Evolutionary conservation across 2,888 invertebrate species (phyloP), one percentile per base, ranked within the genome.

Genomic region (Copidosoma aretas): DNA sequence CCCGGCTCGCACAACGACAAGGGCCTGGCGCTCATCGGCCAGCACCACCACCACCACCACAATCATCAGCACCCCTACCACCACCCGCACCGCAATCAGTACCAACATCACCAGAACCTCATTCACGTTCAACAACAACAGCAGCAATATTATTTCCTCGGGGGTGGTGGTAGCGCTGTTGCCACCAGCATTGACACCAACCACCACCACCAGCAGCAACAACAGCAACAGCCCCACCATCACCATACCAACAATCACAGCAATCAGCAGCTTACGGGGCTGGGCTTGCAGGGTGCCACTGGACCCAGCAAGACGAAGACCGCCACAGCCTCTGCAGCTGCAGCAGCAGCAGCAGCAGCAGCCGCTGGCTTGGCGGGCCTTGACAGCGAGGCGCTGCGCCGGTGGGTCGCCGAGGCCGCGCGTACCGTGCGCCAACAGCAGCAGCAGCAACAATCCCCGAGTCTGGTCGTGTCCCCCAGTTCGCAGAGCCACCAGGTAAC

Each of bases 351-450:
- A n/a, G 19, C 21, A 12, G 65, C 72, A 61, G 79, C 80, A 77
- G 78, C 80, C 77, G 84, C 85, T 85, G 87, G 87, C 85, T 87
- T 88, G 88, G 87, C 86, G 86, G 87, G 87, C 84, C 85, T 87
- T 77, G 86, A 87, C 82, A 86, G 86, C 82, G 87, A 87, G 81
- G 85, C 86, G 83, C 87, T 87, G 76, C 84, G 87, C 86, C 86
- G 87, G 84, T 87, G 87, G 87, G 87, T 87, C 75, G 83, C 81
- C 80, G 87, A 87, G 83, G 86, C 87, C 87, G 86, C 89, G 87
- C 87, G 86, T 79, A 84, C 85, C 80, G 82, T 81, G 54, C 78
- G 65, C 67, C 77, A 22, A 75, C 77, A 65, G 77, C 80, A 72
- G 75, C 73, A 22, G 75, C 77, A 65, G 77, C 80, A 72, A 75